phyloP scores from a whole-genome alignment of 2,113 vertebrate genomes.

The Amphilophus citrinellus region DNA sequence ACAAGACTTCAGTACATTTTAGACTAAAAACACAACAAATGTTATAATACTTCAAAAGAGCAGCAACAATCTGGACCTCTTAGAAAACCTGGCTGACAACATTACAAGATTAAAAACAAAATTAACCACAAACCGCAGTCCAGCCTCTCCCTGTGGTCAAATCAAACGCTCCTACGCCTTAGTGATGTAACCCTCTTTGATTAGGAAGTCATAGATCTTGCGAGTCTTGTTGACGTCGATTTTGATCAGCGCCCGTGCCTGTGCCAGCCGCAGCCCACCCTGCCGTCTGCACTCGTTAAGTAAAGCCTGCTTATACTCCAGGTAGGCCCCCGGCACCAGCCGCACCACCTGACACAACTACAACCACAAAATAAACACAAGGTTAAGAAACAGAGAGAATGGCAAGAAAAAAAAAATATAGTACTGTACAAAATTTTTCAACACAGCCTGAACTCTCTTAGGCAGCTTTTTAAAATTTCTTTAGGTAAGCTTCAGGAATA shows the following conservation, averaged over 20 bases:
- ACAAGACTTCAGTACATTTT: slow-evolving; percentile 40
- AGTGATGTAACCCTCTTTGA: slow-evolving; percentile 96
- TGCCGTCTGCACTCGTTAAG: slow-evolving; percentile 95
- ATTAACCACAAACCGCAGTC: not conserved
- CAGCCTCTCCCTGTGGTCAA: not conserved
- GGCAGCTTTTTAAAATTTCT: too few relatives aligned
- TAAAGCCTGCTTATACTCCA: slow-evolving; percentile 97
- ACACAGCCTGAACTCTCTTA: too few relatives aligned
- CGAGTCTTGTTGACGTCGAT: slow-evolving; percentile 99
- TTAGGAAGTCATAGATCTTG: slow-evolving; percentile 98
- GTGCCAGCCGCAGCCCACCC: slow-evolving; percentile 93
- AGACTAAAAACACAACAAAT: slow-evolving; percentile 31
- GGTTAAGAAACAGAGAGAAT: not conserved
- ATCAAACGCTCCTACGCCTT: slow-evolving; percentile 83
- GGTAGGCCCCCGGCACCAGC: slow-evolving; percentile 96
- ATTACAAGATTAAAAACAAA: slow-evolving; percentile 26
- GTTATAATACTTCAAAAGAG: slow-evolving; percentile 30
- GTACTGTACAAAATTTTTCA: not conserved
- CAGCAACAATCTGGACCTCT: slow-evolving; percentile 31
- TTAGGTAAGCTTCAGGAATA: too few relatives aligned
- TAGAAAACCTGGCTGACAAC: slow-evolving; percentile 23
- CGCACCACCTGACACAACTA: slow-evolving; percentile 98
- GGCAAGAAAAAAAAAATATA: not conserved
- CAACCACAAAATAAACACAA: slow-evolving; percentile 3
- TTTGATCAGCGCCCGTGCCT: slow-evolving; percentile 97